Evolutionary conservation across 1,140 invertebrate species (phyloP), one percentile per base, ranked within the genome.

Genomic region (Drosophila cardini): DNA sequence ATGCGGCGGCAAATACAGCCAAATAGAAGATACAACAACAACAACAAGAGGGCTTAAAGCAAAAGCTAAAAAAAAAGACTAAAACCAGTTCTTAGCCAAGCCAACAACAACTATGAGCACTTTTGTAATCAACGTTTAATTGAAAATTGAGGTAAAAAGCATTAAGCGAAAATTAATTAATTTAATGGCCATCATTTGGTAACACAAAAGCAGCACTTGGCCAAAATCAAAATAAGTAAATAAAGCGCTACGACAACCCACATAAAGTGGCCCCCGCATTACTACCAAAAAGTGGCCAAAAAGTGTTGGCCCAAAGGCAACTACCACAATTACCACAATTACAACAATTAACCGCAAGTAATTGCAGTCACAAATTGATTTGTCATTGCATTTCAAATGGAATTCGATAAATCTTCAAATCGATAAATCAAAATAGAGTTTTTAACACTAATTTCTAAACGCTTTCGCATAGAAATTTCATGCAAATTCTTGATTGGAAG

Each of bases 171-270:
- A 63, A 76, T 80, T 87, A 86, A 86, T 86, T 86, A 82, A 87
- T 82, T 87, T 86, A 86, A 86, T 86, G 83, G 75, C 82, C 82
- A 76, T 70, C 78, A 73, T 64, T 84, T 84, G 76, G 73, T 72
- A 46, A 38, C 32, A 64, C 60, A 75, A 75, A 70, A 56, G 42
- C 32, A 45, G 48, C 46, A 60, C 34, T 60, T 52, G 34, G 16
- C 45, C 40, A 60, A 58, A 58, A 67, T 55, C 50, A 72, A 77
- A 70, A 46, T 8, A 55, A 38, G 18, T 18, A 55, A 55, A 55
- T 55, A 38, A 52, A 13, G 43, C 9, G 32, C 16, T 64, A 43
- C 15, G 38, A 38, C 21, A 26, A 40, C 67, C 58, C 57, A 61
- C 67, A 52, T 46, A 26, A 63, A 40, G 32, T 42, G 21, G 21